Base-by-base conservation (phyloP, 2,888 invertebrate species). In the Exocentrus adspersus region DNA sequence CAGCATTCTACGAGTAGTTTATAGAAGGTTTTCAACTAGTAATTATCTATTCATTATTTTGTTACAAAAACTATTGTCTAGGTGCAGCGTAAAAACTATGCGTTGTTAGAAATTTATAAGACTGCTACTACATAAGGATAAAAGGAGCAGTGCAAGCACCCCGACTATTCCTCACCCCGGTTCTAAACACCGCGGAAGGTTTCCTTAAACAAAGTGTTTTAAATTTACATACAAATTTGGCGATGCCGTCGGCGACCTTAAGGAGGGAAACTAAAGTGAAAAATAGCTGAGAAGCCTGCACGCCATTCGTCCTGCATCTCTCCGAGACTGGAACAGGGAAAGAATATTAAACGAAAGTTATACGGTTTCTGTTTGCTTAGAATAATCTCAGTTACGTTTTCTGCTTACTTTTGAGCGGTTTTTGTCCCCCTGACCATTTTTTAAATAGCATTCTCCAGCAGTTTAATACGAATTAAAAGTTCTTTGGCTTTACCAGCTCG, bases 141-240 rank as follows among this genome's bases (percentile, higher is more conserved):
- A n/a, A n/a, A n/a, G n/a, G n/a, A n/a, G n/a, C 54, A 42, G 65
- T 58, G 59, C 59, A 37, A 52, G 58, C 5, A n/a, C n/a, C 37
- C 37, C 5, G 37, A 37, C 37, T 37, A 37, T 37, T 10, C 5
- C 12, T 60, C n/a, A n/a, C n/a, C n/a, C n/a, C 56, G 64, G 51
- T 64, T 63, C 67, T 69, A 72, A 70, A 73, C 71, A 69, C 65
- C 64, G 67, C 66, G 68, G 63, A 64, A 46, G 67, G 58, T 71
- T 73, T 72, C 65, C 72, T 72, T 75, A 73, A 75, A 75, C 73
- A 75, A 76, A 77, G 70, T 71, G 74, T 71, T 74, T 73, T 67
- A 72, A 74, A 77, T 77, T 77, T 77, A 72, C 77, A 77, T 77
- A 76, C 73, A 76, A 76, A 76, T 75, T 75, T 66, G 68, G 68